Percentiles rank a stretch among this genome's conserved stretches.
Conservation (phyloP, 2,888 invertebrate species). For the Drymonia ruficornis region DNA sequence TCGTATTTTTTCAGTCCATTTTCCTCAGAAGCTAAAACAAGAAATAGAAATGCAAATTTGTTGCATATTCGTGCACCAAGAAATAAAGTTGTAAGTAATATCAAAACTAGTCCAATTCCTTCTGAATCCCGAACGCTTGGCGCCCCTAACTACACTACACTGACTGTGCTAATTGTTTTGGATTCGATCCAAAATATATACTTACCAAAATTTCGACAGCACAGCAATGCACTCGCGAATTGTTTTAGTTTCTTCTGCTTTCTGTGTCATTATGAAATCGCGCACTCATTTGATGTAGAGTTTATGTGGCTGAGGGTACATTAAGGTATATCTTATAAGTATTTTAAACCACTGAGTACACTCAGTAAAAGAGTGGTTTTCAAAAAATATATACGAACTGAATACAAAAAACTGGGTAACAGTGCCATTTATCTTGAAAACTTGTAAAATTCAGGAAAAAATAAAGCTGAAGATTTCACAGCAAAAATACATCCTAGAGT, state of each 20-base stretch:
- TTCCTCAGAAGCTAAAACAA: too few relatives aligned
- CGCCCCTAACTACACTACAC: constrained; percentile 35
- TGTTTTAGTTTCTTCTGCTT: constrained; percentile 39
- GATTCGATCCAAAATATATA: constrained; percentile 78
- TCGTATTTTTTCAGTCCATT: too few relatives aligned
- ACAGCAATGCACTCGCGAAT: constrained; percentile 62
- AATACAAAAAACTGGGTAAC: too few relatives aligned
- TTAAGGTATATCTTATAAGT: background rate
- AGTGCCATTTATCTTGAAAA: too few relatives aligned
- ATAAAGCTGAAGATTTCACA: too few relatives aligned
- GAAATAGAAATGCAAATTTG: too few relatives aligned
- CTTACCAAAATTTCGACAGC: constrained; percentile 75
- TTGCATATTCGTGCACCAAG: too few relatives aligned
- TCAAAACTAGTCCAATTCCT: background rate
- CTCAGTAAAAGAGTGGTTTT: too few relatives aligned
- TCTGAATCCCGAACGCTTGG: constrained; percentile 19
- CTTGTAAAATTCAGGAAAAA: too few relatives aligned
- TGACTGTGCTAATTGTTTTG: constrained; percentile 80
- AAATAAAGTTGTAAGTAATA: too few relatives aligned
- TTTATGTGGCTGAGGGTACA: background rate
- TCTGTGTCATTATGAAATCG: background rate
- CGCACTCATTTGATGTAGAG: background rate
- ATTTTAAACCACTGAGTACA: background rate
- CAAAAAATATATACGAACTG: too few relatives aligned
- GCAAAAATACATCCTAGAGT: too few relatives aligned